Conservation (phyloP, 2,888 invertebrate species). For the Caenorhabditis angaria region DNA sequence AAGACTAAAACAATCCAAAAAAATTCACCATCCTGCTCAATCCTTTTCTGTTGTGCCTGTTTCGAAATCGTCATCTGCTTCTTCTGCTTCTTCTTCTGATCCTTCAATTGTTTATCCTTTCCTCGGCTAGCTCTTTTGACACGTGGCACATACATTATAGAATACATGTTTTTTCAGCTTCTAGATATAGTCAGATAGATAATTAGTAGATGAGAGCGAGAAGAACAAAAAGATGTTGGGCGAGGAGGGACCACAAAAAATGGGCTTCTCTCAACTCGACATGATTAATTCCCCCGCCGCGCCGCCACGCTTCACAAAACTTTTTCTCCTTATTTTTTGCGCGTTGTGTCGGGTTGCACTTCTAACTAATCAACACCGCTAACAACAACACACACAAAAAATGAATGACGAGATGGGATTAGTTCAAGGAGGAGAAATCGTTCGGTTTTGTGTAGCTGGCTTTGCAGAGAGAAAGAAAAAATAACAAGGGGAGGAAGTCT, state of each 20-base stretch:
- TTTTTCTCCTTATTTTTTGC: neutral
- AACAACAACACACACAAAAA: neutral
- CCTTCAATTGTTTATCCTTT: constrained; percentile 29
- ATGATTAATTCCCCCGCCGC: constrained; percentile 2
- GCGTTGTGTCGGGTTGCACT: neutral
- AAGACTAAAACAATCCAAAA: neutral
- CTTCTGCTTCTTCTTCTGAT: constrained; percentile 40
- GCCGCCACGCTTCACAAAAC: neutral
- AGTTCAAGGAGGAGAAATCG: neutral
- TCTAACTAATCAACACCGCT: constrained; percentile 1
- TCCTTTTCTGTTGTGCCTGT: constrained; percentile 27
- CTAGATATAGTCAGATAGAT: no score
- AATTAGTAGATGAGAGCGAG: no score
- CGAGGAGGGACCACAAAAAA: no score
- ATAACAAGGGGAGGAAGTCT: constrained; percentile 2
- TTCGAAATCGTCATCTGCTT: constrained; percentile 45
- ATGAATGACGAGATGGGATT: neutral
- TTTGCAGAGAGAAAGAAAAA: neutral
- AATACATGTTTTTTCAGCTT: no score
- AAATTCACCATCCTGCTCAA: constrained; percentile 31
- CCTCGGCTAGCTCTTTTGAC: constrained; percentile 15
- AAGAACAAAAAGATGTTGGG: no score
- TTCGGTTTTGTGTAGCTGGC: no score
- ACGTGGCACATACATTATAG: no score
- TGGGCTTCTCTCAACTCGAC: neutral